phyloP scores from a whole-genome alignment of 2,113 vertebrate species.

The Thryonomys swinderianus region DNA sequence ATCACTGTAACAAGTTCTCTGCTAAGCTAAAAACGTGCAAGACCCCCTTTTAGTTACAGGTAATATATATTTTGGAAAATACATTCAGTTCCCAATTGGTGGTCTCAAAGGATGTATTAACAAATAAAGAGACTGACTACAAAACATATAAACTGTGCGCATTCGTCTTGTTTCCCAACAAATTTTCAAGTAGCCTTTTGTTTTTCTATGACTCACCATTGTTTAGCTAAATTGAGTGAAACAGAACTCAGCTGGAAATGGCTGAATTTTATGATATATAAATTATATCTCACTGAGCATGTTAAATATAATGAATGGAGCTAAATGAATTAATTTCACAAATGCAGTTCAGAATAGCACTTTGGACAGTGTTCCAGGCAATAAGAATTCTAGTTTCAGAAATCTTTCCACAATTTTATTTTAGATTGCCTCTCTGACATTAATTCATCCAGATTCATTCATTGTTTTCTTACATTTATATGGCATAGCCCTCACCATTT shows the following conservation, averaged over 20 bases:
- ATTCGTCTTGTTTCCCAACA: background rate
- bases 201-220: background rate
- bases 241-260: slow-evolving; percentile 34
- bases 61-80: slow-evolving; percentile 61
- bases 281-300: slow-evolving; percentile 17
- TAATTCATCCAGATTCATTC: background rate
- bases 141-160: slow-evolving; percentile 43
- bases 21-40: slow-evolving; percentile 11
- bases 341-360: background rate
- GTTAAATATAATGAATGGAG: background rate
- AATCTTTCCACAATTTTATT: background rate
- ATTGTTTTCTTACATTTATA: background rate
- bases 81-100: background rate
- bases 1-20: background rate
- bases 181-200: background rate
- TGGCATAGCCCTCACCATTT: background rate
- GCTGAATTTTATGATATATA: background rate
- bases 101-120: slow-evolving; percentile 30
- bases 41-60: background rate
- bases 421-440: slow-evolving; percentile 4
- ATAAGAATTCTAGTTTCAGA: slow-evolving; percentile 7
- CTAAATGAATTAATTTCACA: background rate
- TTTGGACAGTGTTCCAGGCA: background rate
- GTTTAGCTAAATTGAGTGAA: background rate
- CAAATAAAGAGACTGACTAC: slow-evolving; percentile 34